These are phyloP conservation scores for Crossocerus cetratus DNA, from an alignment of 2,888 invertebrate genomes.

Conservation along the genomic window DNA sequence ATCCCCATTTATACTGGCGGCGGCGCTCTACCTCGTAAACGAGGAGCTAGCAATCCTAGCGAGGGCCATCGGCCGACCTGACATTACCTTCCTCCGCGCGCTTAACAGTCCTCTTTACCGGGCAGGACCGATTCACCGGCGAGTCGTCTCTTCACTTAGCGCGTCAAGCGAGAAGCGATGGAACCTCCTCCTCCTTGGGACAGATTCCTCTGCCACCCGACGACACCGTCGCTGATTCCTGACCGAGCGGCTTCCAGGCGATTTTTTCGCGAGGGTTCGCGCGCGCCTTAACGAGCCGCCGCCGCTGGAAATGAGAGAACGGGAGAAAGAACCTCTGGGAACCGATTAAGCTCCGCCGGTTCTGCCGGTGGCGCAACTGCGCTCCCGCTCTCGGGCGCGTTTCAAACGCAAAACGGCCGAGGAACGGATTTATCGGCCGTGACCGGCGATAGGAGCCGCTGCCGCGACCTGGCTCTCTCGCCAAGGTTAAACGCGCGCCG, in stretches of 20 bases:
- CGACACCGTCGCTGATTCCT: neutral
- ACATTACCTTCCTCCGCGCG: too few relatives aligned
- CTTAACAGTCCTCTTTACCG: too few relatives aligned
- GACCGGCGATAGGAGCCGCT: constrained; percentile 26
- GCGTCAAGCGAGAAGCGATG: neutral
- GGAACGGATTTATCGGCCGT: constrained; percentile 47
- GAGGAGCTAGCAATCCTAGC: too few relatives aligned
- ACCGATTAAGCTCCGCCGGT: constrained; percentile 31
- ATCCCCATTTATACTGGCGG: too few relatives aligned
- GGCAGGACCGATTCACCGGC: too few relatives aligned
- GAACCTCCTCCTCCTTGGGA: neutral
- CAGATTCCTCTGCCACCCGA: too few relatives aligned
- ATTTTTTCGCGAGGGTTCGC: constrained; percentile 31
- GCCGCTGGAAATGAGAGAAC: neutral
- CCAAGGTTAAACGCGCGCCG: constrained; percentile 23
- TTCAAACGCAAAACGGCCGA: constrained; percentile 45
- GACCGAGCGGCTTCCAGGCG: neutral
- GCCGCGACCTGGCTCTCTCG: constrained; percentile 12
- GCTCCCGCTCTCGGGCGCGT: constrained; percentile 28
- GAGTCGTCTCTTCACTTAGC: too few relatives aligned
- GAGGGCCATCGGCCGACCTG: neutral
- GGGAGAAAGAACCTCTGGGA: constrained; percentile 30
- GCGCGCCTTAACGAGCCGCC: constrained; percentile 42
- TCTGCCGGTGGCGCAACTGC: constrained; percentile 29
- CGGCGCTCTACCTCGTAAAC: too few relatives aligned